Evolutionary conservation across 2,888 invertebrate species (phyloP).

Genomic region (Ennomos fuscantarius): DNA sequence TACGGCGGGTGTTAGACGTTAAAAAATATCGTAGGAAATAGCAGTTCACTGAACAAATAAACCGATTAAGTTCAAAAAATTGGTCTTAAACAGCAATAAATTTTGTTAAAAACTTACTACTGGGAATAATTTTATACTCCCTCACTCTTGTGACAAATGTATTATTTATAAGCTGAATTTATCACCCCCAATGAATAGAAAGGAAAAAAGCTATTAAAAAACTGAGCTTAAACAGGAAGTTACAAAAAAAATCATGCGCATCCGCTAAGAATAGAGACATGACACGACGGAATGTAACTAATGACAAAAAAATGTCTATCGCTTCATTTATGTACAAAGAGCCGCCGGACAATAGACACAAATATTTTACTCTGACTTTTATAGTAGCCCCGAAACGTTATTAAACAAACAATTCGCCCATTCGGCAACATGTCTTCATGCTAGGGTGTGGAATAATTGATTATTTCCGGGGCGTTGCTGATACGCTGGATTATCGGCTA

Average conservation of each 20-base stretch:
- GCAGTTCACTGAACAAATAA: conserved; percentile 14
- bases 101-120: conserved; percentile 22
- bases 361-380: conserved; percentile 78
- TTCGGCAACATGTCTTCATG: conserved; percentile 74
- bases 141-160: conserved; percentile 35
- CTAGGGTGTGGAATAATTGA: conserved; percentile 78
- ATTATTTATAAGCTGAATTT: conserved; percentile 69
- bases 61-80: conserved; percentile 29
- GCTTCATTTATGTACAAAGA: conserved; percentile 73
- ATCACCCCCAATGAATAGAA: conserved; percentile 56
- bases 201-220: conserved; percentile 72
- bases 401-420: conserved; percentile 85
- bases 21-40: conserved; percentile 4
- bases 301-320: conserved; percentile 65
- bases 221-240: conserved; percentile 67
- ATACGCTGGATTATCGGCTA: conserved; percentile 64
- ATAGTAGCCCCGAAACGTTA: conserved; percentile 77
- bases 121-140: conserved; percentile 10
- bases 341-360: conserved; percentile 65
- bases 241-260: conserved; percentile 68
- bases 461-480: conserved; percentile 82
- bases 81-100: conserved; percentile 28
- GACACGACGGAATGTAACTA: conserved; percentile 61
- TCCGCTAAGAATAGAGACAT: conserved; percentile 74
- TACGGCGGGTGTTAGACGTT: neutral